Evolutionary conservation across 2,888 invertebrate species (phyloP).

Genomic region (Thysanoteuthis rhombus): DNA sequence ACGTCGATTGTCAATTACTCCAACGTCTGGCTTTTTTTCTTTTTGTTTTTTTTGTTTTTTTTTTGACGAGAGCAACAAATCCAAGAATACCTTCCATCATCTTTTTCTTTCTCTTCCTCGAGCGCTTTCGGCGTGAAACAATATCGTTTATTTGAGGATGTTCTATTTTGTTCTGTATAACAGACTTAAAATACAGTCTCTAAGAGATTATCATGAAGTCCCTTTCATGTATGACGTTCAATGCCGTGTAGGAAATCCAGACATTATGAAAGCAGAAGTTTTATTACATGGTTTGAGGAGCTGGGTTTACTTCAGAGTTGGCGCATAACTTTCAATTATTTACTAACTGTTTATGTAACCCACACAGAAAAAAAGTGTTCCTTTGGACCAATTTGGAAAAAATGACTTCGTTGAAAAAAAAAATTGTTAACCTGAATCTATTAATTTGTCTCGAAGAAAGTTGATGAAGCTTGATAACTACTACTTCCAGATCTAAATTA

Average conservation of each 20-base stretch:
- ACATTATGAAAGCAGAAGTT: background rate
- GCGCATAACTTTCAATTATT: too few relatives aligned
- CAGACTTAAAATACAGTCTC: background rate
- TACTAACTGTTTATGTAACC: too few relatives aligned
- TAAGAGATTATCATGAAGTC: background rate
- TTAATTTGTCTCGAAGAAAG: too few relatives aligned
- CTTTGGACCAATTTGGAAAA: too few relatives aligned
- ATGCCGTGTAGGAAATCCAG: background rate
- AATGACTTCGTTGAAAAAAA: too few relatives aligned
- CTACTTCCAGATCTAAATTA: too few relatives aligned
- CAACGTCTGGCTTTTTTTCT: background rate
- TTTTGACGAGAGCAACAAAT: background rate
- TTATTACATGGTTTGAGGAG: too few relatives aligned
- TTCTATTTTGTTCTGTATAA: background rate
- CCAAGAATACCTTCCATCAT: background rate
- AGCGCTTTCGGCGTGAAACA: background rate
- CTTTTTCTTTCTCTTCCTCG: background rate
- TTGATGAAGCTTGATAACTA: too few relatives aligned
- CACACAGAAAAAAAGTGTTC: too few relatives aligned
- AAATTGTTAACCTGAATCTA: too few relatives aligned
- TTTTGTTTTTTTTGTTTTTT: too few relatives aligned
- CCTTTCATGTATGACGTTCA: background rate
- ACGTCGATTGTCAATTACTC: background rate
- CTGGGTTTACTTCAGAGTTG: too few relatives aligned
- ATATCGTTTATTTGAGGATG: constrained; percentile 12